phyloP scores from a whole-genome alignment of 2,113 vertebrate genomes.

The Psilopogon haemacephalus region DNA sequence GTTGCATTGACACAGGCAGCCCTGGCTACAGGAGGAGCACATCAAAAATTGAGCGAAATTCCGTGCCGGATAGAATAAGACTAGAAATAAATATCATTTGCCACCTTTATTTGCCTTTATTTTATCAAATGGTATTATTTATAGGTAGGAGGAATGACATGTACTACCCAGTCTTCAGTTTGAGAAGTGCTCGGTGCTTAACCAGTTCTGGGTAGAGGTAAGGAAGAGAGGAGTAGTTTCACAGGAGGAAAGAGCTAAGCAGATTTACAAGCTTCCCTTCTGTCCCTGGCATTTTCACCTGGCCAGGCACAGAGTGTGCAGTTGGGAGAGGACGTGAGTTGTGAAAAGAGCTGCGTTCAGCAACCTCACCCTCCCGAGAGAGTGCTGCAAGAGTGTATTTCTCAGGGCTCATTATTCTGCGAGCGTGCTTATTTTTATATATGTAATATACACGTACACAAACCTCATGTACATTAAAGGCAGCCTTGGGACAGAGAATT shows the following conservation, averaged over 20 bases:
- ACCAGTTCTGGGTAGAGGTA: not conserved
- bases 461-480: conserved; percentile 25
- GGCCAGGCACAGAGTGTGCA: not conserved
- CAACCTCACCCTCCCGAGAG: conserved; percentile 38
- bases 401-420: conserved; percentile 44
- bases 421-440: not conserved
- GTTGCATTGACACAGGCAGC: not conserved
- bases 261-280: conserved; percentile 13
- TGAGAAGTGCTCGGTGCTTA: not conserved
- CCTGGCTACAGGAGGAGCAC: not conserved
- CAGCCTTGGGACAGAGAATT: conserved; percentile 1
- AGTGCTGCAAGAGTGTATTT: conserved; percentile 10
- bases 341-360: conserved; percentile 38
- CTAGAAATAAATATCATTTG: conserved; percentile 25
- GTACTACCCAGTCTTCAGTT: not conserved
- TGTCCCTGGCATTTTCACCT: conserved; percentile 29
- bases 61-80: conserved; percentile 14
- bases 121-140: conserved; percentile 17
- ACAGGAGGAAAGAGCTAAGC: conserved; percentile 18
- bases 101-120: conserved; percentile 36
- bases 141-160: not conserved
- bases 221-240: not conserved
- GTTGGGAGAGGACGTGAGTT: conserved; percentile 39
- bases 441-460: conserved; percentile 42
- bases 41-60: conserved; percentile 8